Conservation (phyloP, 1,140 invertebrate genomes). For the Glossosoma conforme region DNA sequence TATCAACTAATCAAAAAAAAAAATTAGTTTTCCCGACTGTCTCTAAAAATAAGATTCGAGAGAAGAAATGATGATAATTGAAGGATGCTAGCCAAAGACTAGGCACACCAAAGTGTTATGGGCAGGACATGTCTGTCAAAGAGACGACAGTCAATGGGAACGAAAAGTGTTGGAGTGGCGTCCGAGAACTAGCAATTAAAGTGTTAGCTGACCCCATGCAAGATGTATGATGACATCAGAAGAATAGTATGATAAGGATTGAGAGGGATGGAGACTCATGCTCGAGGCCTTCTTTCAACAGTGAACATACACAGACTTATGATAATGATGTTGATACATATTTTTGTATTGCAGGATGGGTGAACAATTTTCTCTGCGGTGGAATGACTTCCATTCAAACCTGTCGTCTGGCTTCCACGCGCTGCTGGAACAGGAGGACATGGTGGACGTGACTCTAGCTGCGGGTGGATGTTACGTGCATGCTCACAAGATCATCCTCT, state of each 20-base stretch:
- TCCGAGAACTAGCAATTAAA: not conserved
- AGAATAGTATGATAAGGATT: not conserved
- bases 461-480: constrained; percentile 63
- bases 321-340: not conserved
- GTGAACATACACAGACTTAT: not conserved
- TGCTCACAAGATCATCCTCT: constrained; percentile 68
- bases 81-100: no score
- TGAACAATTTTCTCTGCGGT: constrained; percentile 76
- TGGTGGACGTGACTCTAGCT: constrained; percentile 70
- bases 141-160: no score
- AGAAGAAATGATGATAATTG: no score
- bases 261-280: not conserved
- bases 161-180: no score
- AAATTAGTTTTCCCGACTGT: no score
- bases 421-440: constrained; percentile 59
- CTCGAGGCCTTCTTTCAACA: not conserved
- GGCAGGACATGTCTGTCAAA: no score
- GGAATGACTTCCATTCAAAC: constrained; percentile 81
- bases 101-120: no score
- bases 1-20: no score
- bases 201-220: not conserved
- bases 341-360: constrained; percentile 9
- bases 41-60: no score
- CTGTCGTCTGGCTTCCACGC: constrained; percentile 65
- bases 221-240: not conserved